Conservation (phyloP, 2,888 invertebrate genomes). For the Drosophila silvestris region DNA sequence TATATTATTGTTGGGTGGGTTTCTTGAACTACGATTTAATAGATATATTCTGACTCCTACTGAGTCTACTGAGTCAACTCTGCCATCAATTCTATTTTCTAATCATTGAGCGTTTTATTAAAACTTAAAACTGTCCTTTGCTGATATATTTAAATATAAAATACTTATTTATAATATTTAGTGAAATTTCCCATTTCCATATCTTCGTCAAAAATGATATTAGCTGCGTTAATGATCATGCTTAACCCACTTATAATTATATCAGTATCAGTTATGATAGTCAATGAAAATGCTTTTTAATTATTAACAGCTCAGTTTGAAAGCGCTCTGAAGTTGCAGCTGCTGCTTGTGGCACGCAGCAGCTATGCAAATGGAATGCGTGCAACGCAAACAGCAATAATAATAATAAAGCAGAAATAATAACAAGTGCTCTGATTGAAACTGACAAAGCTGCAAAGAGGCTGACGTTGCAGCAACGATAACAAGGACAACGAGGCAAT, state of each 20-base stretch:
- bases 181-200: background rate
- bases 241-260: background rate
- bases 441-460: constrained; percentile 21
- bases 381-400: constrained; percentile 56
- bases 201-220: background rate
- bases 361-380: constrained; percentile 49
- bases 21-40: background rate
- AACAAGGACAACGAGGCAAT: constrained; percentile 40
- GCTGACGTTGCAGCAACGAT: constrained; percentile 2
- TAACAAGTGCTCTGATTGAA: constrained; percentile 42
- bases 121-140: background rate
- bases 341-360: constrained; percentile 9
- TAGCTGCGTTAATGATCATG: background rate
- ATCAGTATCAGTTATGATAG: background rate
- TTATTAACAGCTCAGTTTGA: background rate
- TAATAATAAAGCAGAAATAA: constrained; percentile 43
- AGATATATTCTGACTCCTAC: background rate
- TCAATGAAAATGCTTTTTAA: background rate
- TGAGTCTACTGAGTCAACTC: background rate
- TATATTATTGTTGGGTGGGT: background rate
- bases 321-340: background rate
- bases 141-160: too few species aligned
- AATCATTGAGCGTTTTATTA: background rate
- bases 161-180: too few species aligned
- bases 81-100: too few species aligned